A percentile compares a stretch with the other conserved stretches of the same genome.
Evolutionary conservation across 2,113 vertebrate species (phyloP).

Genomic region (Elgaria multicarinata): DNA sequence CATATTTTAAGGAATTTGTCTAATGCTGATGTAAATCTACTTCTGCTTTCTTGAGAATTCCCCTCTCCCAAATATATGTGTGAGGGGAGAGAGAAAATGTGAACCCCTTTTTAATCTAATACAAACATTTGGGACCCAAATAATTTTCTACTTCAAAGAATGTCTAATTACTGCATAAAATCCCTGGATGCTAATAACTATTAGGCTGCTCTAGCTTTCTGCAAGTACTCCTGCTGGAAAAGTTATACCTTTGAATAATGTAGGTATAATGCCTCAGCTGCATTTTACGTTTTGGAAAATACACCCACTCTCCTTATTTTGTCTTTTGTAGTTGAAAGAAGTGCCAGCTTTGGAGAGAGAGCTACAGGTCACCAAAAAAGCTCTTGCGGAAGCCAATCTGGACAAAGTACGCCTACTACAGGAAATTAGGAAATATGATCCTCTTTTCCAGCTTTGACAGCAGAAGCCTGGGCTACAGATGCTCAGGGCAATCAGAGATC

Average conservation of each 20-base stretch:
- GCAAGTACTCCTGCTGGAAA: background rate
- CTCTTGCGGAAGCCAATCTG: constrained; percentile 82
- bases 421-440: constrained; percentile 91
- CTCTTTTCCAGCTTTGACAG: constrained; percentile 88
- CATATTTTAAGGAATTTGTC: constrained; percentile 9
- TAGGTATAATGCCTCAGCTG: background rate
- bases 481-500: constrained; percentile 60
- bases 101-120: background rate
- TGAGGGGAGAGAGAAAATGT: background rate
- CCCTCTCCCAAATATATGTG: background rate
- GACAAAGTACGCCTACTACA: constrained; percentile 88
- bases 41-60: background rate
- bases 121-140: background rate
- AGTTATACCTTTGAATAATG: background rate
- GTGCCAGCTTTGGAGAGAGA: constrained; percentile 76
- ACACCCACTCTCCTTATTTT: background rate
- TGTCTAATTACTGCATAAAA: background rate
- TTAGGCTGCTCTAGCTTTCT: background rate
- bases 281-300: constrained; percentile 6
- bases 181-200: background rate
- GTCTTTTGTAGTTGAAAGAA: constrained; percentile 68
- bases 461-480: constrained; percentile 24
- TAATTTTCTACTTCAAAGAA: background rate
- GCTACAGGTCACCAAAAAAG: constrained; percentile 79
- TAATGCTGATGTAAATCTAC: constrained; percentile 3